Evolutionary conservation across 2,888 invertebrate species (phyloP).

Genomic region (Agonopterix subpropinquella): DNA sequence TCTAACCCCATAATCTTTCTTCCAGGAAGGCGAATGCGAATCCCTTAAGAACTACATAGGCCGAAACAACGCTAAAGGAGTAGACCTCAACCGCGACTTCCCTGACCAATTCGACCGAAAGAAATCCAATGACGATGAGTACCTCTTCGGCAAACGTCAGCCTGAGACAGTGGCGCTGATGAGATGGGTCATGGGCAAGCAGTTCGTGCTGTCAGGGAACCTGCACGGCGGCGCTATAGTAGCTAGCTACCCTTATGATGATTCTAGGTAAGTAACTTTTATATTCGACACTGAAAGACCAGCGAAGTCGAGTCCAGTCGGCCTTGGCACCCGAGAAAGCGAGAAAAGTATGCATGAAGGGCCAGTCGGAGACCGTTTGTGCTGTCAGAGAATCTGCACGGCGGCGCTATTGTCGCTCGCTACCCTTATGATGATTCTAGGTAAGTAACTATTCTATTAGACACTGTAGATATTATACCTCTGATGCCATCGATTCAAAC

Average conservation of each 20-base stretch:
- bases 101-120: constrained; percentile 88
- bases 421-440: too few species aligned
- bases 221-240: constrained; percentile 98
- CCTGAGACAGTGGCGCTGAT: constrained; percentile 93
- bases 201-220: constrained; percentile 95
- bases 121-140: constrained; percentile 49
- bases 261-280: constrained; percentile 77
- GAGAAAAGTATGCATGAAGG: too few species aligned
- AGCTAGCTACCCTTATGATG: constrained; percentile 98
- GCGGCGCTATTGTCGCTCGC: too few species aligned
- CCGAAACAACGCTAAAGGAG: constrained; percentile 85
- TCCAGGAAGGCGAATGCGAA: constrained; percentile 87
- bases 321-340: too few species aligned
- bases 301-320: neutral
- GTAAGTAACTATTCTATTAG: too few species aligned
- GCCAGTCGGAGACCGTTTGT: too few species aligned
- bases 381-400: too few species aligned
- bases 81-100: constrained; percentile 94
- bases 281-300: neutral
- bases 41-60: constrained; percentile 81
- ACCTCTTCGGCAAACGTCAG: constrained; percentile 78
- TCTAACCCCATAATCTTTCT: constrained; percentile 4
- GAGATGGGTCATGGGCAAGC: constrained; percentile 89
- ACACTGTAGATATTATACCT: too few species aligned
- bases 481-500: too few species aligned